Percentiles rank a stretch among this genome's conserved stretches.
These are phyloP conservation scores for Bombus cullumanus DNA, from an alignment of 1,140 invertebrate genomes.

Conservation along the genomic window DNA sequence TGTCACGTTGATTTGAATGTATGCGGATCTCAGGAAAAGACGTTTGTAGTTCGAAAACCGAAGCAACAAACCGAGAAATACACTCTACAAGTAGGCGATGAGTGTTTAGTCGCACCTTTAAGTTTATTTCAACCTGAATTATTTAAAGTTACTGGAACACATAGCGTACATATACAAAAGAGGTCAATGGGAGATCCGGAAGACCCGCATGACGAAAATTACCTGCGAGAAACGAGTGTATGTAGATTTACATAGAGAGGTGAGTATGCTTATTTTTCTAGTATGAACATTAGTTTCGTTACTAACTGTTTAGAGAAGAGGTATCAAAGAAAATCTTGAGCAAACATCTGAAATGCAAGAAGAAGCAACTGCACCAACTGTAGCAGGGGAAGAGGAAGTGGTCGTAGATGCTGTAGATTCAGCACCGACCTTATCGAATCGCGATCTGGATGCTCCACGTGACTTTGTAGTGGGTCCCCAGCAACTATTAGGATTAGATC, in stretches of 20 bases:
- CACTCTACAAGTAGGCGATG: conserved; percentile 92
- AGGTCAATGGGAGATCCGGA: conserved; percentile 92
- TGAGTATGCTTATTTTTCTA: background rate
- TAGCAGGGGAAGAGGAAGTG: conserved; percentile 89
- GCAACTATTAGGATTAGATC: conserved; percentile 93
- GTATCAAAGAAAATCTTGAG: conserved; percentile 86
- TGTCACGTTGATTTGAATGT: conserved; percentile 96
- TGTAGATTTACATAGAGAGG: conserved; percentile 71
- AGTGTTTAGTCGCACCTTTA: conserved; percentile 95
- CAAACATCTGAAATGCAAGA: conserved; percentile 80
- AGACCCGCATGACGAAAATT: conserved; percentile 97
- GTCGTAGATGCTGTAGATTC: conserved; percentile 90
- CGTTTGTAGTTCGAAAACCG: conserved; percentile 90
- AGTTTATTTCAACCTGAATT: conserved; percentile 95
- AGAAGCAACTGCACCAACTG: conserved; percentile 74
- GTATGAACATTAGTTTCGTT: background rate
- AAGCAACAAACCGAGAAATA: conserved; percentile 89
- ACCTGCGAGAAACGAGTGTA: conserved; percentile 93
- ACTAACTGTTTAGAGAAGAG: conserved; percentile 82
- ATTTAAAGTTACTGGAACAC: conserved; percentile 91
- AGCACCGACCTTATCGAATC: conserved; percentile 78
- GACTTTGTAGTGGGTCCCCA: conserved; percentile 88
- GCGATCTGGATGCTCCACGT: conserved; percentile 81
- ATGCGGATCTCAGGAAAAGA: conserved; percentile 92
- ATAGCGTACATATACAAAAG: conserved; percentile 88